Evolutionary conservation across 2,888 invertebrate species (phyloP).

Genomic region (Sesia apiformis): DNA sequence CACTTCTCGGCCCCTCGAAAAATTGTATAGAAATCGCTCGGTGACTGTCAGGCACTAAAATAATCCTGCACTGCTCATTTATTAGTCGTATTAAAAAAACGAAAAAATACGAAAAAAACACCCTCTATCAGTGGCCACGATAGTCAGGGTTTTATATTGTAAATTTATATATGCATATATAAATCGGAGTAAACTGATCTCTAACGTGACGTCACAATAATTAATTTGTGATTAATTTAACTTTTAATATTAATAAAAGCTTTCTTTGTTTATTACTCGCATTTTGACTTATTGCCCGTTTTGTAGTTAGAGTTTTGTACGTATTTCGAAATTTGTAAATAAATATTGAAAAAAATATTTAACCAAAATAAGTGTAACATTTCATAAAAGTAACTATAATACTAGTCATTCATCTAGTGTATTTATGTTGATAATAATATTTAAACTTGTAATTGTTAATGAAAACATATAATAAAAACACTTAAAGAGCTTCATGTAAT

Average conservation of each 20-base stretch:
- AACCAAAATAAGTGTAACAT: constrained; percentile 43
- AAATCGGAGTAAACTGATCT: constrained; percentile 62
- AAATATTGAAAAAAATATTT: constrained; percentile 24
- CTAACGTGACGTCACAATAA: constrained; percentile 70
- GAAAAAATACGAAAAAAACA: constrained; percentile 44
- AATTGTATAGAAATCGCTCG: constrained; percentile 53
- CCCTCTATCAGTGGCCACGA: constrained; percentile 68
- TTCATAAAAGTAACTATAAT: constrained; percentile 53
- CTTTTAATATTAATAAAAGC: constrained; percentile 28
- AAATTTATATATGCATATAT: constrained; percentile 69
- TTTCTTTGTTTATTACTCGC: constrained; percentile 46
- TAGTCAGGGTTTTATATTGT: constrained; percentile 40
- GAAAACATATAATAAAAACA: constrained; percentile 11
- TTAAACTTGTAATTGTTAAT: constrained; percentile 20
- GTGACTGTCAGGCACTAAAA: constrained; percentile 53
- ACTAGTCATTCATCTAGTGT: constrained; percentile 74
- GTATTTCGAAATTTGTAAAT: constrained; percentile 32
- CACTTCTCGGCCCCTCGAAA: constrained; percentile 47
- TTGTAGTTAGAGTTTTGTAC: constrained; percentile 26
- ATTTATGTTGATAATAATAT: constrained; percentile 47
- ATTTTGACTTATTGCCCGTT: constrained; percentile 51
- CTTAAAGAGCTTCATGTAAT: constrained; percentile 15
- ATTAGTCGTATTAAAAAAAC: constrained; percentile 48
- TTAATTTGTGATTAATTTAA: constrained; percentile 48
- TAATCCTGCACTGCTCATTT: constrained; percentile 61